Evolutionary conservation across 2,888 invertebrate genomes (phyloP), one percentile per base, ranked within the genome.

Genomic region (Eupithecia insigniata): DNA sequence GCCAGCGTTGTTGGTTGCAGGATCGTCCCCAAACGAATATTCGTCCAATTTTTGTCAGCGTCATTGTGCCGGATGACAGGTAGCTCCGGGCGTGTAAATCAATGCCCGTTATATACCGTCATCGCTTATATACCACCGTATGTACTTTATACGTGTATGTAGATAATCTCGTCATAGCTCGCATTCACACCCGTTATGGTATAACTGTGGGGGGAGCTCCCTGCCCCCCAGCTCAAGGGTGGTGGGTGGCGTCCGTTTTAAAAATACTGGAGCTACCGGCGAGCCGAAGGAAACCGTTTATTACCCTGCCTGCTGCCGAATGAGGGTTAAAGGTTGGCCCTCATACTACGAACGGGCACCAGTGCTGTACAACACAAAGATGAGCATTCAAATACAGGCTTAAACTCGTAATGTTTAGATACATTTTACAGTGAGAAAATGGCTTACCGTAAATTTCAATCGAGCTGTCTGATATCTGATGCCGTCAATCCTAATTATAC

Each of bases 141-240:
- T 89, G 90, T 89, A 92, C 91, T 89, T 79, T 74, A 88, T 90
- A 73, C 70, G 68, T 43, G 43, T 85, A 84, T 84, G 89, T 89
- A 89, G 83, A 94, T 94, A 93, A 94, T 94, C 93, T 93, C 93
- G 92, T 93, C 93, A 93, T 93, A 93, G 92, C 92, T 64, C 64
- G 34, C 36, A 60, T 64, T 90, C 90, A 90, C 92, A 88, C 93
- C 93, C 92, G 93, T 92, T 93, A 94, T 94, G 93, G 93, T 91
- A 93, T 93, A 91, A 93, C 92, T 90, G 92, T 90, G 73, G 22
- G 71, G 69, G 71, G 64, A 18, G 1, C 30, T 34, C 30, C 62
- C 61, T 34, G 32, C 34, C 62, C n/a, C n/a, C n/a, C 64, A 6
- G 60, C 61, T 22, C 0, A 2, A 2, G 22, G 64, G 36, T n/a